Conservation (phyloP, 2,797 vertebrate genomes). For the Brotula barbata region DNA sequence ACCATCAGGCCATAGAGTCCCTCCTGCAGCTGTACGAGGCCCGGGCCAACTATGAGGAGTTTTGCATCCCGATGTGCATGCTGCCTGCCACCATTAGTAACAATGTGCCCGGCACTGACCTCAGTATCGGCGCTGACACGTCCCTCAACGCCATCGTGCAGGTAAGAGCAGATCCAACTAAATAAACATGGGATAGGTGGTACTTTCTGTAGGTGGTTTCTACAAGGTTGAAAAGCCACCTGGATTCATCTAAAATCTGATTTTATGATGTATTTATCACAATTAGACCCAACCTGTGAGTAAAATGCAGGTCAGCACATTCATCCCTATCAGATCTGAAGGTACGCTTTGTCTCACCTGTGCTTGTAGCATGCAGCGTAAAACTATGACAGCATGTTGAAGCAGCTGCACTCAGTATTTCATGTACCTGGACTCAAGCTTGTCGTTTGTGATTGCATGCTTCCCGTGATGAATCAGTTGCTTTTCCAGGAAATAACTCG, state of each 20-base stretch:
- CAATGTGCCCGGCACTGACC: constrained; percentile 90
- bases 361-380: constrained; percentile 5
- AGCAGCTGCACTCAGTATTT: not conserved
- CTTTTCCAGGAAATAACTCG: too few species aligned
- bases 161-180: constrained; percentile 84
- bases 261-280: not conserved
- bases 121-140: constrained; percentile 88
- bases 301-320: too few species aligned
- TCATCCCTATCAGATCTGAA: too few species aligned
- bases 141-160: constrained; percentile 87
- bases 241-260: too few species aligned
- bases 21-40: constrained; percentile 82
- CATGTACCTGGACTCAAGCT: not conserved
- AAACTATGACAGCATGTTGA: constrained; percentile 1
- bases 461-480: too few species aligned
- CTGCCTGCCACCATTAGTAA: constrained; percentile 94
- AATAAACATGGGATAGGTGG: too few species aligned
- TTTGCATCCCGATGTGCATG: constrained; percentile 88
- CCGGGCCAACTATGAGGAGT: constrained; percentile 79
- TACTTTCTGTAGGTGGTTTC: too few species aligned
- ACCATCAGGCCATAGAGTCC: constrained; percentile 86
- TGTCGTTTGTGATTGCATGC: not conserved
- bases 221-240: not conserved
- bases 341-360: too few species aligned
- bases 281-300: not conserved